Base-by-base conservation (phyloP, 2,797 vertebrate genomes). In the Alcedo quadribrachys region DNA sequence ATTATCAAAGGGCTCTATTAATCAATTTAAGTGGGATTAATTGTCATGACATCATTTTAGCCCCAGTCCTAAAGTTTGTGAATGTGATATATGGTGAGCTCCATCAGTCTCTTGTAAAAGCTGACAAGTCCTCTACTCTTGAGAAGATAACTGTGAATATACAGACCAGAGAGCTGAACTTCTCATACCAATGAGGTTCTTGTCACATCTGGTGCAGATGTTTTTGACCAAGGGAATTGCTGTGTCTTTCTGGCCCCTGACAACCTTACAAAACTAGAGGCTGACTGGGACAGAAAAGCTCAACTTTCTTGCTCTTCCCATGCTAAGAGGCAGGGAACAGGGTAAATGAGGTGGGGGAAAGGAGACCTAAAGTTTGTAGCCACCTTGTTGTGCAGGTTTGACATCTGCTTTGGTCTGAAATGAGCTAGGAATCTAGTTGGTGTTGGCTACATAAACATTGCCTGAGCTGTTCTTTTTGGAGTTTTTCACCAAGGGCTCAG, bases 91-190 rank as follows among this genome's bases (percentile, higher is more conserved):
- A 8, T 50, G 16, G 37, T 65, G 51, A 77, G 37, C 67, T 58
- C 15, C 43, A 28, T 15, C 18, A n/a, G n/a, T 5, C 30, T 71
- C 30, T 45, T 43, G 27, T 42, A 27, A 76, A 79, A 82, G 51
- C 33, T 80, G 61, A 8, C 15, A 50, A 51, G n/a, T 9, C 30
- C 24, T 55, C 18, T 15, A 30, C 2, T 1, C 62, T 83, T 70
- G 40, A 35, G 61, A 45, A n/a, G 32, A 2, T 0, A 8, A 2
- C 4, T 19, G 3, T 48, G 40, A 61, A 43, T 6, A 6, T 15
- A 12, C 19, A 24, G 25, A 15, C 11, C 4, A 5, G 37, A 45
- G 27, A 48, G 25, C 35, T 78, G 45, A 30, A 10, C 25, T 63
- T 83, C 17, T 65, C 55, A 8, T 8, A 18, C 6, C 33, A 22